A percentile compares a stretch with the other conserved stretches of the same genome.
Evolutionary conservation across 2,113 vertebrate species (phyloP).

Genomic region (Opisthocomus hoazin): DNA sequence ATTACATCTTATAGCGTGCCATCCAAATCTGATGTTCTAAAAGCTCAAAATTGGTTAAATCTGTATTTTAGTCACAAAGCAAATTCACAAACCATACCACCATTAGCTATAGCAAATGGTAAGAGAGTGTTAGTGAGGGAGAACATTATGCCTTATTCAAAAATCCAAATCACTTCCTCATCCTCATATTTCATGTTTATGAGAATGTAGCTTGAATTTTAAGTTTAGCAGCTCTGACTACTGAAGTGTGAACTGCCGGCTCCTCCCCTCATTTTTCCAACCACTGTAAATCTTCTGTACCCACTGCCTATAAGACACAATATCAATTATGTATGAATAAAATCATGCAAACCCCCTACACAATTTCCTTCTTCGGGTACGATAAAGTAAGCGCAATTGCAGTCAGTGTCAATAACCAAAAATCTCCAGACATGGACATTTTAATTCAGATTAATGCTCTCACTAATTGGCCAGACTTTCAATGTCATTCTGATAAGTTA

Average conservation of each 20-base stretch:
- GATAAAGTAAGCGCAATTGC: neutral
- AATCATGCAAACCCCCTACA: neutral
- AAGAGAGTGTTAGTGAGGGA: neutral
- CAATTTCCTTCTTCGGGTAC: neutral
- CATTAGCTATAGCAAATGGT: neutral
- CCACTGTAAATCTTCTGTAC: neutral
- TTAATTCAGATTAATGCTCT: neutral
- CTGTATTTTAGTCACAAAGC: slow-evolving; percentile 5
- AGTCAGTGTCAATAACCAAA: neutral
- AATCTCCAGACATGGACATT: neutral
- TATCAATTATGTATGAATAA: neutral
- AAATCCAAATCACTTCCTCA: neutral
- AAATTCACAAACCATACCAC: slow-evolving; percentile 13
- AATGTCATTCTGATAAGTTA: neutral
- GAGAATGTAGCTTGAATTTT: neutral
- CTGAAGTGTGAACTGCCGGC: neutral
- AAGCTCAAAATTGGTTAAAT: slow-evolving; percentile 1
- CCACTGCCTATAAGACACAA: neutral
- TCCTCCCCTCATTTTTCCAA: neutral
- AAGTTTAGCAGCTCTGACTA: neutral
- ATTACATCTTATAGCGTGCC: neutral
- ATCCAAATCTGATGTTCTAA: neutral
- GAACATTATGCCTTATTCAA: slow-evolving; percentile 16
- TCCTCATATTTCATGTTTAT: neutral
- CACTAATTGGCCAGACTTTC: neutral